phyloP scores from a whole-genome alignment of 2,797 vertebrate genomes.

The Heteromormyrus szaboi region DNA sequence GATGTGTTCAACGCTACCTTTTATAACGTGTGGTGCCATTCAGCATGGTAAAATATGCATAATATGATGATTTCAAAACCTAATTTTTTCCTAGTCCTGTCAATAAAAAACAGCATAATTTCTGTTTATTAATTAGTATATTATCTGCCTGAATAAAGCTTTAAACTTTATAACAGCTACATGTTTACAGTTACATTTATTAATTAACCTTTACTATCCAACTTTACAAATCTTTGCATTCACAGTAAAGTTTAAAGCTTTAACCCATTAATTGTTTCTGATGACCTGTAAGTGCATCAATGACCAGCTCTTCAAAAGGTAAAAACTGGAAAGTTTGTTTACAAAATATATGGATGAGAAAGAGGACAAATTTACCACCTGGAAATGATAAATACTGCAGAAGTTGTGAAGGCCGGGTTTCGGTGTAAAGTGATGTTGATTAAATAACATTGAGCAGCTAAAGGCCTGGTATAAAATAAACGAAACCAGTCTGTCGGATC shows the following conservation, averaged over 20 bases:
- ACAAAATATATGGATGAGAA: background rate
- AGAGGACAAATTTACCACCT: background rate
- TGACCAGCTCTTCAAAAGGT: background rate
- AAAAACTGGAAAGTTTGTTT: constrained; percentile 1
- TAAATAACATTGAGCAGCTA: constrained; percentile 1
- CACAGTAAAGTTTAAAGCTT: background rate
- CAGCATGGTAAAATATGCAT: background rate
- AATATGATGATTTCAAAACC: background rate
- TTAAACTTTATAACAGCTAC: background rate
- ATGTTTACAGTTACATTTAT: background rate
- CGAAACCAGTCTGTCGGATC: background rate
- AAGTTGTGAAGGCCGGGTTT: background rate
- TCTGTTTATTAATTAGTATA: background rate
- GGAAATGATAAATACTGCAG: background rate
- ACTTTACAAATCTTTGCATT: background rate
- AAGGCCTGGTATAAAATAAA: background rate
- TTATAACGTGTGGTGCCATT: background rate
- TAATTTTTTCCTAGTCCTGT: background rate
- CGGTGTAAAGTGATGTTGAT: background rate
- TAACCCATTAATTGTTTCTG: background rate
- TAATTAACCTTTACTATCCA: background rate
- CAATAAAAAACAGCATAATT: background rate
- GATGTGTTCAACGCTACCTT: background rate
- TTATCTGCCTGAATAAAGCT: background rate
- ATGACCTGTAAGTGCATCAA: background rate